Conservation (phyloP, 2,888 invertebrate species). For the Leucania comma region DNA sequence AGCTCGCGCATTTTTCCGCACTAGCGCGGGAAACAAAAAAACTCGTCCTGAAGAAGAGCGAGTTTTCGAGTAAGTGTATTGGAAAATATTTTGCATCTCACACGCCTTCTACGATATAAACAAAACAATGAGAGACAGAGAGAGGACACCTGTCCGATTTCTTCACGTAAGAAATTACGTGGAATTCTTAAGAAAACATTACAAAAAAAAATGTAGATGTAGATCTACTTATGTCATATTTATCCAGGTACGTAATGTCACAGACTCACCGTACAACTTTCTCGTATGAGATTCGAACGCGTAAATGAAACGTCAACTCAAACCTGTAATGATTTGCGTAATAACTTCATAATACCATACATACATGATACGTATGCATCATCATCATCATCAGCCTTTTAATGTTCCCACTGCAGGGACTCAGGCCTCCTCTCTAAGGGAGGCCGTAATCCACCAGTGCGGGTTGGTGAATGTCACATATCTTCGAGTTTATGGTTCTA, state of each 20-base stretch:
- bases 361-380: constrained; percentile 7
- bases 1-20: too few relatives aligned
- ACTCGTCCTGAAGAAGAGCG: too few relatives aligned
- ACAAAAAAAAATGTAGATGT: neutral
- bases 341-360: constrained; percentile 7
- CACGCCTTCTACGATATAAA: neutral
- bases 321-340: constrained; percentile 31
- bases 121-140: neutral
- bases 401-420: too few relatives aligned
- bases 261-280: constrained; percentile 43
- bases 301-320: constrained; percentile 30
- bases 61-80: too few relatives aligned
- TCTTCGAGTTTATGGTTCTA: too few relatives aligned
- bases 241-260: constrained; percentile 15
- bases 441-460: too few relatives aligned
- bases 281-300: constrained; percentile 21
- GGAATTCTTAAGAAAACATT: neutral
- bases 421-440: too few relatives aligned
- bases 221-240: constrained; percentile 4
- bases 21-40: too few relatives aligned
- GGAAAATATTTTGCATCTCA: neutral
- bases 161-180: neutral
- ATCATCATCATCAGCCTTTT: too few relatives aligned
- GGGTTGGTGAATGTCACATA: too few relatives aligned
- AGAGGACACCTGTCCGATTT: neutral